Base-by-base conservation (phyloP, 35 echinoderm and acorn worm species). In the Ptychodera flava region DNA sequence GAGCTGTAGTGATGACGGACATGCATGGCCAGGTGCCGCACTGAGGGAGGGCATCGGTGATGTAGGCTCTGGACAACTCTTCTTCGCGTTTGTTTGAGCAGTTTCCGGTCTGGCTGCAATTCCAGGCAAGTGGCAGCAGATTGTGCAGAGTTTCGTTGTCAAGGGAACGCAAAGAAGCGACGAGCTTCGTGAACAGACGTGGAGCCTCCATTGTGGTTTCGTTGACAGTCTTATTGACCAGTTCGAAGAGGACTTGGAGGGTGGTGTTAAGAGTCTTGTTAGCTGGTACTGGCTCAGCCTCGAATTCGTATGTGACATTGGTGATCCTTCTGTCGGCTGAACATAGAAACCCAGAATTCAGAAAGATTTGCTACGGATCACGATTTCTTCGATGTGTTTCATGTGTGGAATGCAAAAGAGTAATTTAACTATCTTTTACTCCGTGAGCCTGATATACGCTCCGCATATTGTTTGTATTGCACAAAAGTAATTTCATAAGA, bases 141-240 rank as follows among this genome's bases (percentile, higher is more conserved):
- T 92, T 87, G 78, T 98, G 92, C 38, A 98, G 86, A 36, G 95
- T 92, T 33, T 91, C 92, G 38, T 98, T 94, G 88, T 90, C 92
- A 86, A 98, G 79, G 77, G 85, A 85, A 35, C 88, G 84, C 29
- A 98, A 35, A 45, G 86, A 88, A 33, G 87, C 92, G 16, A 94
- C 93, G 78, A 90, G 93, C 36, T 93, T 77, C 29, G 86, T 90
- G 33, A 98, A 98, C 75, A 87, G 84, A 28, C 93, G 93, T 85
- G 95, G 92, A 81, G 87, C 87, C 29, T 98, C 92, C 84, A 94
- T 90, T 83, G 92, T 83, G 29, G 91, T 87, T 77, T 94, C 95
- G 1, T 98, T 92, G 16, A 93, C 78, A 31, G 95, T 90, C 32
- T 52, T 79, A 33, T 92, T 84, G 29, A 98, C 95, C 30, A 98